Evolutionary conservation across 2,113 vertebrate genomes (phyloP).

Genomic region (Phyllostomus discolor): DNA sequence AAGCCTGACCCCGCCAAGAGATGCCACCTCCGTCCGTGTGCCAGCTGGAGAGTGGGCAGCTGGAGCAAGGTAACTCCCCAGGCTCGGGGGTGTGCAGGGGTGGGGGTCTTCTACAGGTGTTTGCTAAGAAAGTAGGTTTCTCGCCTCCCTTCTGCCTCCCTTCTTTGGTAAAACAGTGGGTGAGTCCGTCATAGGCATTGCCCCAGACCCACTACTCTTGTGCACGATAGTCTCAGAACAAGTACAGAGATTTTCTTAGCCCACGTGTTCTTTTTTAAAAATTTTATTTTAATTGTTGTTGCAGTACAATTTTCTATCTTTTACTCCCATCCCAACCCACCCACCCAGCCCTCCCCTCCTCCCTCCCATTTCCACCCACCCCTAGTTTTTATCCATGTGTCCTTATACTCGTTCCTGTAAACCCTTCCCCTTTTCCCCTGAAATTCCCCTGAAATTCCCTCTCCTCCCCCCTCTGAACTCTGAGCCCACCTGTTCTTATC

Average conservation of each 20-base stretch:
- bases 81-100: no score
- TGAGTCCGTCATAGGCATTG: background rate
- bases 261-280: background rate
- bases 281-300: no score
- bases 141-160: background rate
- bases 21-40: slow-evolving; percentile 92
- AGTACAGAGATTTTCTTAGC: background rate
- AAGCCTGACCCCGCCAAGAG: slow-evolving; percentile 90
- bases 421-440: no score
- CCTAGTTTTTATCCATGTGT: no score
- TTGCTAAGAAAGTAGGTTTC: background rate
- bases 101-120: rapidly evolving
- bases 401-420: no score
- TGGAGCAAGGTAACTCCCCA: slow-evolving; percentile 89
- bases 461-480: background rate
- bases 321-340: no score
- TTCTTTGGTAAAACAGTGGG: background rate
- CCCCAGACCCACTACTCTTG: background rate
- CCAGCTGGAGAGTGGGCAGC: slow-evolving; percentile 88
- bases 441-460: no score
- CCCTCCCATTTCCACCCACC: no score
- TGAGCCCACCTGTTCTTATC: background rate
- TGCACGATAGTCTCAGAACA: background rate
- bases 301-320: no score
- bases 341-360: no score